Evolutionary conservation across 2,113 vertebrate species (phyloP), one percentile per base, ranked within the genome.

Genomic region (Passer montanus): DNA sequence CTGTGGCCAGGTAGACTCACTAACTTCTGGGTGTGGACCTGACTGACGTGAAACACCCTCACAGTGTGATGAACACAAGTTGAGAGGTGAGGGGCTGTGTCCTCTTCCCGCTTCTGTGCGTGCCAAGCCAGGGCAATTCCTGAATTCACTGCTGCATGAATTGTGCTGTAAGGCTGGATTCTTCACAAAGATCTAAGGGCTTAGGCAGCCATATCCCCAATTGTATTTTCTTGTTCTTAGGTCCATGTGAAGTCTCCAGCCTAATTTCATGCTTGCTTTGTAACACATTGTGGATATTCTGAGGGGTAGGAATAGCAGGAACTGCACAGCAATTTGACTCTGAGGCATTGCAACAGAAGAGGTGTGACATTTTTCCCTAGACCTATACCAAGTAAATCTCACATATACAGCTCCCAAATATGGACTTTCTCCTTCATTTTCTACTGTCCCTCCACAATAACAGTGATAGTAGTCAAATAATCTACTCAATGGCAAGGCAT

Each of bases 191-290:
- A 93, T 73, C 94, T 94, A 96, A 95, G 91, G 93, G 92, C 89
- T 95, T 94, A 93, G 93, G 88, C 93, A 96, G 96, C 95, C 96
- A 95, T 96, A 94, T 95, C 93, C 96, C 85, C 83, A 96, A 94
- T 94, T 80, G 37, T 93, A 91, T 89, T 91, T 94, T 95, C 91
- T 96, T 94, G 91, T 92, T 95, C 93, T 95, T 96, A 94, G 90
- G 87, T 93, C 95, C 56, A 30, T 89, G 84, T 90, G 90, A 90
- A 97, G 87, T 13, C 33, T 60, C 79, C 94, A 95, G 82, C 77
- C 84, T 62, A 66, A 62, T 93, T 94, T 89, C 93, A 93, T 80
- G 86, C 76, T 86, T 83, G 62, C n/a, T 10, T 37, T 84, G 6
- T 55, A 85, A 87, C 26, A 91, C 16, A 23, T 23, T 69, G 63